Percentiles rank a stretch among this genome's conserved stretches.
Conservation (phyloP, 2,797 vertebrate genomes). For the Molossus molossus region DNA sequence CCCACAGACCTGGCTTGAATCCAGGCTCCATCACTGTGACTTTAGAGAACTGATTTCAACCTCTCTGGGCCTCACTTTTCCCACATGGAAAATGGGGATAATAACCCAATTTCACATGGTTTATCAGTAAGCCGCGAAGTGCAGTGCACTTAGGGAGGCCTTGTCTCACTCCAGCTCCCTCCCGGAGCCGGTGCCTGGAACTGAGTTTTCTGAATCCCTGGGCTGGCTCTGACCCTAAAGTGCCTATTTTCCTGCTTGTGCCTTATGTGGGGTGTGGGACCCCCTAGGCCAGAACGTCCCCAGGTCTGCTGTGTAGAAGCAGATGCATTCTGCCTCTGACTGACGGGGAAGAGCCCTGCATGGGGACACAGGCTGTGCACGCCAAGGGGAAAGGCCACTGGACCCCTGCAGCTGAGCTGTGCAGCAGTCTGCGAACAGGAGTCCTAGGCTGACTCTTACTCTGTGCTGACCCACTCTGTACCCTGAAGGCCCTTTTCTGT, state of each 20-base stretch:
- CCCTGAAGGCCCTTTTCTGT: background rate
- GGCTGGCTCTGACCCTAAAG: background rate
- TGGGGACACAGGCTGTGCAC: background rate
- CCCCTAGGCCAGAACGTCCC: background rate
- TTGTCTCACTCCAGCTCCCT: background rate
- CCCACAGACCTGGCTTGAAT: background rate
- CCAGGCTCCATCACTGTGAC: background rate
- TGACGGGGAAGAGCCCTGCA: background rate
- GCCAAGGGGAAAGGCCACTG: background rate
- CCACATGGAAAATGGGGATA: background rate
- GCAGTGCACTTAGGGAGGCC: background rate
- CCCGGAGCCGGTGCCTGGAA: background rate
- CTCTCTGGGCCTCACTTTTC: background rate
- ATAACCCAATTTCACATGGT: background rate
- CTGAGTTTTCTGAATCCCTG: background rate
- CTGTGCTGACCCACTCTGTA: background rate
- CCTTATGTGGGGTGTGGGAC: background rate
- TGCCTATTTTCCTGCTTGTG: background rate
- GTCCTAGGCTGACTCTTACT: background rate
- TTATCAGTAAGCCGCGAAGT: slow-evolving; percentile 6
- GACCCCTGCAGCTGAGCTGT: background rate
- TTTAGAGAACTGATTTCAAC: slow-evolving; percentile 22
- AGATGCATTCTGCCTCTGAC: background rate
- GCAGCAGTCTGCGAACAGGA: background rate
- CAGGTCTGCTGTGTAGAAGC: background rate